phyloP scores from a whole-genome alignment of 1,140 invertebrate species.

The Apis florea region DNA sequence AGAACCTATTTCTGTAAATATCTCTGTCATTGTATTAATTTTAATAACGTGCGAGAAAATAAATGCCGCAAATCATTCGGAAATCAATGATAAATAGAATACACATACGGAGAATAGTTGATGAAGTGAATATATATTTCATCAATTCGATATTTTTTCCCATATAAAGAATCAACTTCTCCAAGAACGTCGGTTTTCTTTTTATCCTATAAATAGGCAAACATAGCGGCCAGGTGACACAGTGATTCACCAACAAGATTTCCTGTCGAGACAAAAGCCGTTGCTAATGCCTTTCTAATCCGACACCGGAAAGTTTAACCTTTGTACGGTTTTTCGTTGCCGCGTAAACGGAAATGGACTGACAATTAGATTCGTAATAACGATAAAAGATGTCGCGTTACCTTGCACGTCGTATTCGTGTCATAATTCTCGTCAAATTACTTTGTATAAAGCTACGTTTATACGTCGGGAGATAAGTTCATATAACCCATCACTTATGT shows the following conservation, averaged over 20 bases:
- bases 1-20: slow-evolving; percentile 71
- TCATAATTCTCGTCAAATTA: too few species aligned
- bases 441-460: too few species aligned
- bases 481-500: too few species aligned
- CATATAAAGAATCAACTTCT: slow-evolving; percentile 44
- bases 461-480: too few species aligned
- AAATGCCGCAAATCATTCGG: slow-evolving; percentile 63
- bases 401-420: too few species aligned
- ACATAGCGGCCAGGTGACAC: slow-evolving; percentile 45
- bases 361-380: not conserved
- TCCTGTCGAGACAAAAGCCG: slow-evolving; percentile 44
- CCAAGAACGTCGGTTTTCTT: slow-evolving; percentile 52
- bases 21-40: slow-evolving; percentile 76
- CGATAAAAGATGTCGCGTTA: too few species aligned
- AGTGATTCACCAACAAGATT: slow-evolving; percentile 53
- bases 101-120: not conserved
- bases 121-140: not conserved
- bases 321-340: not conserved
- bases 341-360: not conserved
- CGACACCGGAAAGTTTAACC: not conserved
- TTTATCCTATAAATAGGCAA: slow-evolving; percentile 59
- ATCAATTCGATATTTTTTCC: slow-evolving; percentile 23
- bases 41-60: slow-evolving; percentile 74
- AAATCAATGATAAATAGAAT: not conserved
- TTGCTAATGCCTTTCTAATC: slow-evolving; percentile 19